Conservation (phyloP, 2,113 vertebrate species). For the Bolborhynchus lineola region DNA sequence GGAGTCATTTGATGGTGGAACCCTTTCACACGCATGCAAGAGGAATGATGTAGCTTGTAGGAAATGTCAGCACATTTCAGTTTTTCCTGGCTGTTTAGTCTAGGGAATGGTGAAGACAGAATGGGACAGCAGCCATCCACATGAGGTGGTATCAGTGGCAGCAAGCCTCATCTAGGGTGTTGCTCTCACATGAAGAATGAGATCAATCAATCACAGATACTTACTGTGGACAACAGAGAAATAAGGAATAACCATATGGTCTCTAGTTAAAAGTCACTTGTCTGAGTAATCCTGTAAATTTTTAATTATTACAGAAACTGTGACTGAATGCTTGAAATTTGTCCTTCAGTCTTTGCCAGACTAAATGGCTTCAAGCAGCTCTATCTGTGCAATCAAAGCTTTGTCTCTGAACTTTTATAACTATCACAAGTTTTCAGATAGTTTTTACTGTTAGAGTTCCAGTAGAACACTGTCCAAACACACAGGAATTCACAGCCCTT, state of each 20-base stretch:
- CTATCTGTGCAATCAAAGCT: not conserved
- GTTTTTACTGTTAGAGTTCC: not conserved
- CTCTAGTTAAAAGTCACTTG: not conserved
- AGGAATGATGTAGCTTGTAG: conserved; percentile 33
- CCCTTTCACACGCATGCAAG: not conserved
- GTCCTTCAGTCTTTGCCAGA: not conserved
- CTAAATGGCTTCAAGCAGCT: conserved; percentile 4
- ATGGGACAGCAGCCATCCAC: not conserved
- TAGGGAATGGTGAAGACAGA: conserved; percentile 31
- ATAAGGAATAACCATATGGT: not conserved
- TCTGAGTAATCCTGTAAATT: not conserved
- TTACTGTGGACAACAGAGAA: not conserved
- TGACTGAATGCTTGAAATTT: not conserved
- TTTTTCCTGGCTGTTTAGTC: conserved; percentile 58
- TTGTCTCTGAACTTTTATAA: not conserved
- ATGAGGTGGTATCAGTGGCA: conserved; percentile 7
- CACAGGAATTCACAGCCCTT: not conserved
- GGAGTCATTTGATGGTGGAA: conserved; percentile 46
- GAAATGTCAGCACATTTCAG: conserved; percentile 61
- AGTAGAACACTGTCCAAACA: not conserved
- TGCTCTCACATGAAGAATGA: not conserved
- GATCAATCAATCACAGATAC: not conserved
- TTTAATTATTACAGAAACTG: not conserved
- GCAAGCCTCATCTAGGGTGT: not conserved
- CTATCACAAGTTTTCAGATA: not conserved